Evolutionary conservation across 2,888 invertebrate species (phyloP).

Genomic region (Ormyrus rosae): DNA sequence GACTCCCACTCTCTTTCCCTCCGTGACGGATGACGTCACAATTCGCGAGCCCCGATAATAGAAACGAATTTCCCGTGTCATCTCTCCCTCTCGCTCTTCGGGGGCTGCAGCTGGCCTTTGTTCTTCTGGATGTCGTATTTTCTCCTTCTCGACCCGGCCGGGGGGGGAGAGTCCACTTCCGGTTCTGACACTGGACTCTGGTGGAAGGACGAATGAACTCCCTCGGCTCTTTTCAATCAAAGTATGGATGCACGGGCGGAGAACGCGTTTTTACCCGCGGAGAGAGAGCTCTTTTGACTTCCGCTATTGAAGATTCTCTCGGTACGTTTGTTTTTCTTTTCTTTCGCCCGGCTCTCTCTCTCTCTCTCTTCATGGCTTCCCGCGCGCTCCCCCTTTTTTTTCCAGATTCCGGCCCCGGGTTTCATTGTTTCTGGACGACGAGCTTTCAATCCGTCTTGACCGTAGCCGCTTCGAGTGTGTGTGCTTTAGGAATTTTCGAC

Average conservation of each 20-base stretch:
- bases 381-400: constrained; percentile 6
- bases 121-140: constrained; percentile 8
- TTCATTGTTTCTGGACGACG: constrained; percentile 31
- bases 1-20: constrained; percentile 15
- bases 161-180: constrained; percentile 51
- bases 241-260: constrained; percentile 24
- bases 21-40: constrained; percentile 64
- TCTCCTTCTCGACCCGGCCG: constrained; percentile 2
- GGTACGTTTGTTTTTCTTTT: constrained; percentile 31
- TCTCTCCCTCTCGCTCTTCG: constrained; percentile 38
- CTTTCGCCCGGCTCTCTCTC: not conserved
- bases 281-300: constrained; percentile 9
- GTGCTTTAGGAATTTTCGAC: constrained; percentile 25
- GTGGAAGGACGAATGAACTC: constrained; percentile 54
- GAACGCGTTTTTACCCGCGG: constrained; percentile 5
- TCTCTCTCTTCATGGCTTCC: not conserved
- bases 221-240: constrained; percentile 43
- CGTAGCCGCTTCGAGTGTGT: constrained; percentile 7
- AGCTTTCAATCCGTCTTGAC: constrained; percentile 29
- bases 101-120: not conserved
- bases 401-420: not conserved
- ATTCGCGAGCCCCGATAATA: constrained; percentile 65
- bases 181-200: constrained; percentile 59
- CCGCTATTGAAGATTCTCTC: constrained; percentile 20
- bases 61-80: constrained; percentile 70